Percentiles rank a stretch among this genome's conserved stretches.
Conservation (phyloP, 2,797 vertebrate genomes). For the Ciconia nigra region DNA sequence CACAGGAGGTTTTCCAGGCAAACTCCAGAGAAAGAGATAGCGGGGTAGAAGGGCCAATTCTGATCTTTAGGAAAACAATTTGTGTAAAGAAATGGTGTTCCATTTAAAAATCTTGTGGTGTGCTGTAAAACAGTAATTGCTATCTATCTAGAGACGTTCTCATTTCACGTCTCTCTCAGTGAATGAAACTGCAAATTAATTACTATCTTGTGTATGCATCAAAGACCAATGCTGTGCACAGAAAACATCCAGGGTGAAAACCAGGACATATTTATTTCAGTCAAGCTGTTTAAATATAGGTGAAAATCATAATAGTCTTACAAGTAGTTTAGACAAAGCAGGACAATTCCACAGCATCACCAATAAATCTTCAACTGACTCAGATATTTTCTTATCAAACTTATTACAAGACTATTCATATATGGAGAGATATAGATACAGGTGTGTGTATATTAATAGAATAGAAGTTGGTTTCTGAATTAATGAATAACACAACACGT, state of each 20-base stretch:
- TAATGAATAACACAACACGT: not conserved
- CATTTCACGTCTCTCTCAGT: not conserved
- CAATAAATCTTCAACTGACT: not conserved
- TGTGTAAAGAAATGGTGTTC: not conserved
- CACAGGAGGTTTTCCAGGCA: conserved; percentile 17
- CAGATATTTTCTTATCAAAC: not conserved
- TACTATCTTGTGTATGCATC: conserved; percentile 51
- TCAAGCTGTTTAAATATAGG: conserved; percentile 23
- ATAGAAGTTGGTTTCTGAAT: not conserved
- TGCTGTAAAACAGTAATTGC: conserved; percentile 44
- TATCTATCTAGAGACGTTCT: conserved; percentile 26
- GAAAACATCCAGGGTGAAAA: conserved; percentile 36
- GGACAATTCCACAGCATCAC: not conserved
- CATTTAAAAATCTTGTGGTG: conserved; percentile 32
- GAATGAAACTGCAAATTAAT: conserved; percentile 58
- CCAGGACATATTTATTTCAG: conserved; percentile 22
- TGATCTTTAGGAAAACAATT: conserved; percentile 29
- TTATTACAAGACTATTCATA: not conserved
- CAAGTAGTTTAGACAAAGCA: not conserved
- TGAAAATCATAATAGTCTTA: not conserved
- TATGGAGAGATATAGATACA: not conserved
- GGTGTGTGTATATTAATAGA: not conserved
- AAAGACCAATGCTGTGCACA: conserved; percentile 26
- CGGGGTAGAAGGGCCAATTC: not conserved
- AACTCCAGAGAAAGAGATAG: not conserved